A percentile compares a stretch with the other conserved stretches of the same genome.
These are phyloP conservation scores for Oligia strigilis DNA, from an alignment of 2,888 invertebrate genomes.

Conservation along the genomic window DNA sequence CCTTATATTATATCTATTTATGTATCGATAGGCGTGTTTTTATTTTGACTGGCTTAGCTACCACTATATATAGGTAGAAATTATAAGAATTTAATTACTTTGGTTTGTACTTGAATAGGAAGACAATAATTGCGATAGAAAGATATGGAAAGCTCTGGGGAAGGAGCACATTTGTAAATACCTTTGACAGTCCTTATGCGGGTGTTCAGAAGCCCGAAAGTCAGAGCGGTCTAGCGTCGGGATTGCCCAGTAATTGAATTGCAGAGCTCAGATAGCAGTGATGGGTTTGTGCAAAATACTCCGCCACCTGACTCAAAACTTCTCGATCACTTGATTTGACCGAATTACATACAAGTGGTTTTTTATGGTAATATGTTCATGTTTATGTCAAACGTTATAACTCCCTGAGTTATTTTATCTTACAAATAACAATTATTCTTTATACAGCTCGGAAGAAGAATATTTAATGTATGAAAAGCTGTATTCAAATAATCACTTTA, in stretches of 20 bases:
- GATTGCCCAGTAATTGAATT: slow-evolving; percentile 36
- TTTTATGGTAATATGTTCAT: not conserved
- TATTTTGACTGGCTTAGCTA: not conserved
- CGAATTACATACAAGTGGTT: not conserved
- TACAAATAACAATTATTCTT: not conserved
- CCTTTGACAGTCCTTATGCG: slow-evolving; percentile 27
- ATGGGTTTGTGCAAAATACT: slow-evolving; percentile 6
- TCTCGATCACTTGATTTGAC: not conserved
- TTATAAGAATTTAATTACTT: not conserved
- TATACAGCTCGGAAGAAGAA: not conserved
- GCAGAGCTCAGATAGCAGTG: not conserved
- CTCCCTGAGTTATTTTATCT: not conserved
- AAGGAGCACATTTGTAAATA: not conserved
- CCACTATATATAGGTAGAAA: not conserved
- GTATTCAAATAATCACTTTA: slow-evolving; percentile 5
- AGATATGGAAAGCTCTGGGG: not conserved
- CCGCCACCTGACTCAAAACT: not conserved
- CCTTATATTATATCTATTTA: too few species aligned
- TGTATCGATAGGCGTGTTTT: not conserved
- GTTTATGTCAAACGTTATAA: not conserved
- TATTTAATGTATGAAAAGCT: not conserved
- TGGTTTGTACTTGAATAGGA: not conserved
- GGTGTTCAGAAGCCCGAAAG: slow-evolving; percentile 16
- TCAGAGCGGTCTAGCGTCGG: slow-evolving; percentile 2
- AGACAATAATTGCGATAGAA: not conserved